Percentiles rank a stretch among this genome's conserved stretches.
These are phyloP conservation scores for Corythaeola cristata DNA, from an alignment of 2,113 vertebrate species.

Conservation along the genomic window DNA sequence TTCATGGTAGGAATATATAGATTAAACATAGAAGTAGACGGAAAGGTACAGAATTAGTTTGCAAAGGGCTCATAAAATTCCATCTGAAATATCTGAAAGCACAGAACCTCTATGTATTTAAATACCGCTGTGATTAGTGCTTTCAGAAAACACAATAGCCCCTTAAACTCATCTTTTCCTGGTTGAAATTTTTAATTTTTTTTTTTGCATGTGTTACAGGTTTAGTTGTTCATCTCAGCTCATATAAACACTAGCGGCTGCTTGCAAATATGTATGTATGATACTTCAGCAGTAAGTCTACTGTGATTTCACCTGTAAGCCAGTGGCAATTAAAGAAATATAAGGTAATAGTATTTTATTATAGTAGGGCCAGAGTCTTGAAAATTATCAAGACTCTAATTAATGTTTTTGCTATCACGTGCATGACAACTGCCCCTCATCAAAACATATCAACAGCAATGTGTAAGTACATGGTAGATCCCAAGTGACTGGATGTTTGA, in stretches of 20 bases:
- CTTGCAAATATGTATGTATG: background rate
- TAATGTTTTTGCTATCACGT: background rate
- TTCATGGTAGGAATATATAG: background rate
- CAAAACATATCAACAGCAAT: slow-evolving; percentile 15
- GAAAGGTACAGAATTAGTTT: background rate
- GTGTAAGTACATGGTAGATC: background rate
- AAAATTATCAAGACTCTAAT: slow-evolving; percentile 26
- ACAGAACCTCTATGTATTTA: background rate
- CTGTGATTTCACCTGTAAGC: background rate
- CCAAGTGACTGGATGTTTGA: background rate
- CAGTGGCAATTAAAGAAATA: background rate
- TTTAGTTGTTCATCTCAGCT: background rate
- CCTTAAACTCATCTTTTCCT: background rate
- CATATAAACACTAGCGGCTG: background rate
- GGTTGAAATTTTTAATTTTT: background rate
- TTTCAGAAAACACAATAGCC: background rate
- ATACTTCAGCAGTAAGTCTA: background rate
- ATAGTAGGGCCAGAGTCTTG: background rate
- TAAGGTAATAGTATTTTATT: background rate
- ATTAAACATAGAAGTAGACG: background rate
- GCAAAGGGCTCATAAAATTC: background rate
- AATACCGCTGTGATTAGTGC: background rate
- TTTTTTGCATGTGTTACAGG: background rate
- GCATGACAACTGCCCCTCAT: background rate
- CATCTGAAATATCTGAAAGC: background rate